Conservation (phyloP, 2,888 invertebrate species). For the Acholoe squamosa region DNA sequence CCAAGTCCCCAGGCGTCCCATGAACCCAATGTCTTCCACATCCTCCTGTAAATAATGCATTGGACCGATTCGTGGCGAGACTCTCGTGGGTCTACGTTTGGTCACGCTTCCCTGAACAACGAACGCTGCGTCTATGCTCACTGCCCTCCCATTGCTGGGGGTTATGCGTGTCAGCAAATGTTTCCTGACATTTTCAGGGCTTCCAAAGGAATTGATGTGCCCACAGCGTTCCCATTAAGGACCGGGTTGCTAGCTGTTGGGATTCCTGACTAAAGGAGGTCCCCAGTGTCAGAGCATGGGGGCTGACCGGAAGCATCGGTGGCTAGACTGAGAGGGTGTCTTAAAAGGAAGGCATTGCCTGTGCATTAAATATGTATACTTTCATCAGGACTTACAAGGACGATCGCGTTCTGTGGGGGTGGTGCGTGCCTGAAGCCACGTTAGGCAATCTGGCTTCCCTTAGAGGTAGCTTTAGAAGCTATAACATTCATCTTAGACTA, state of each 20-base stretch:
- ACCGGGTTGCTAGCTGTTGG: too few relatives aligned
- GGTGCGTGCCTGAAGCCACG: neutral
- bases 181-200: too few relatives aligned
- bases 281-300: neutral
- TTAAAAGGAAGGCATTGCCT: neutral
- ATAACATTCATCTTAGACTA: too few relatives aligned
- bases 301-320: neutral
- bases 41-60: constrained; percentile 15
- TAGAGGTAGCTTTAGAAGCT: too few relatives aligned
- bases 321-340: neutral
- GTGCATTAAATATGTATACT: neutral
- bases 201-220: too few relatives aligned
- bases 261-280: neutral
- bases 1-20: neutral
- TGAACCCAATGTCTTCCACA: neutral
- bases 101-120: constrained; percentile 1
- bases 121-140: neutral
- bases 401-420: neutral
- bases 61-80: neutral
- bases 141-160: neutral
- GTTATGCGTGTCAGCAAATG: neutral
- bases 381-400: constrained; percentile 42
- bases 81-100: constrained; percentile 13
- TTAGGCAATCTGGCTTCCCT: neutral
- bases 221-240: too few relatives aligned